Conservation (phyloP, 2,797 vertebrate genomes). For the Oryzias sinensis region DNA sequence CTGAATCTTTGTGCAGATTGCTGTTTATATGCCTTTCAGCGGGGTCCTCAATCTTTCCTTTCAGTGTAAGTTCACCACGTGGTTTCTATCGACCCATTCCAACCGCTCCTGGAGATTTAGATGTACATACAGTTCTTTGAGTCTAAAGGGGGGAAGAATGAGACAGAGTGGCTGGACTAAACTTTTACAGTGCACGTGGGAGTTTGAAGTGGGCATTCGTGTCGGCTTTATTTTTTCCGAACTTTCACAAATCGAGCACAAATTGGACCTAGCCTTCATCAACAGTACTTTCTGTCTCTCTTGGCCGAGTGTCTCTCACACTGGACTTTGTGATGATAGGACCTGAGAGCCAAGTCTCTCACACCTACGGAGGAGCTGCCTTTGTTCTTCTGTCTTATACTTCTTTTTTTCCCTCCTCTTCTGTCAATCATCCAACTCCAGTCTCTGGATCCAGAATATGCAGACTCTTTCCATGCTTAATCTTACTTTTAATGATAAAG, state of each 20-base stretch:
- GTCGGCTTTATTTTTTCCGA: slow-evolving; percentile 34
- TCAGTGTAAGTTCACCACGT: slow-evolving; percentile 58
- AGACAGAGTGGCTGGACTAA: slow-evolving; percentile 51
- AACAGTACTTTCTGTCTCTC: slow-evolving; percentile 49
- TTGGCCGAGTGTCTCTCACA: slow-evolving; percentile 43
- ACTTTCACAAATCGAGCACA: slow-evolving; percentile 33
- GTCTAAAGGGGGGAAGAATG: slow-evolving; percentile 25
- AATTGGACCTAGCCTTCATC: slow-evolving; percentile 28
- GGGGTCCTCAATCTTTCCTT: slow-evolving; percentile 65
- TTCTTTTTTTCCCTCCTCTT: not conserved
- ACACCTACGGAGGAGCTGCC: slow-evolving; percentile 58
- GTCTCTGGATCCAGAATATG: slow-evolving; percentile 68
- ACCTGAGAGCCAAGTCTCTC: slow-evolving; percentile 55
- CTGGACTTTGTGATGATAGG: slow-evolving; percentile 49
- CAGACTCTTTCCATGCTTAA: slow-evolving; percentile 62
- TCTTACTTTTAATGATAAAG: slow-evolving; percentile 46
- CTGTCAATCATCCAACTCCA: slow-evolving; percentile 54
- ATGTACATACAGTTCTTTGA: slow-evolving; percentile 68
- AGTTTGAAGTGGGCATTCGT: slow-evolving; percentile 23
- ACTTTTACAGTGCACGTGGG: slow-evolving; percentile 26
- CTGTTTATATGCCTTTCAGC: slow-evolving; percentile 78
- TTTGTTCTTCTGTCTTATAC: slow-evolving; percentile 34
- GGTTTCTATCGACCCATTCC: slow-evolving; percentile 66
- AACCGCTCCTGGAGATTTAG: slow-evolving; percentile 52
- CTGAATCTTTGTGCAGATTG: slow-evolving; percentile 78